Percentiles rank a stretch among this genome's conserved stretches.
These are phyloP conservation scores for Xylota segnis DNA, from an alignment of 2,888 invertebrate genomes.

Conservation along the genomic window DNA sequence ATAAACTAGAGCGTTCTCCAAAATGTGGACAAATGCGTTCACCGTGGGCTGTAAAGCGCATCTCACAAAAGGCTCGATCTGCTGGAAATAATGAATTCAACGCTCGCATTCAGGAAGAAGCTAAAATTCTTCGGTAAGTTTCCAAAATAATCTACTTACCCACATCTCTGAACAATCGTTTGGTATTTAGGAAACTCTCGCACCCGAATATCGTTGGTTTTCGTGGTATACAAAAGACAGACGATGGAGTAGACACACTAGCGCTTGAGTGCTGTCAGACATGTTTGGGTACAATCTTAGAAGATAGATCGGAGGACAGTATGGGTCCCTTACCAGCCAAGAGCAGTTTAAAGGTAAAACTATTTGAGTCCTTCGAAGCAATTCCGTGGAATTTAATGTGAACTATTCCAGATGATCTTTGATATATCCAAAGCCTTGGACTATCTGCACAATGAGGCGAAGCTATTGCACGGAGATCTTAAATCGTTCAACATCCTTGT, in stretches of 20 bases:
- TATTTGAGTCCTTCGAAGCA: background rate
- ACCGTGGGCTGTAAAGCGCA: slow-evolving; percentile 94
- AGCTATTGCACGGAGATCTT: slow-evolving; percentile 92
- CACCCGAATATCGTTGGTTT: slow-evolving; percentile 95
- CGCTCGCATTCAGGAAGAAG: slow-evolving; percentile 89
- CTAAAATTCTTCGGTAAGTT: slow-evolving; percentile 87
- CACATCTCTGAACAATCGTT: background rate
- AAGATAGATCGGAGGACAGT: slow-evolving; percentile 87
- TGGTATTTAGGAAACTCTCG: slow-evolving; percentile 85
- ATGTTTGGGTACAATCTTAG: slow-evolving; percentile 91
- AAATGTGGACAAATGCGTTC: slow-evolving; percentile 88
- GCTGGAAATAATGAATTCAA: slow-evolving; percentile 80
- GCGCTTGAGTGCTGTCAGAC: slow-evolving; percentile 92
- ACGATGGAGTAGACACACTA: slow-evolving; percentile 86
- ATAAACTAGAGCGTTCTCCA: slow-evolving; percentile 90
- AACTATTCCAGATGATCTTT: slow-evolving; percentile 85
- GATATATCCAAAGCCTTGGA: slow-evolving; percentile 90
- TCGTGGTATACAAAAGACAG: slow-evolving; percentile 84
- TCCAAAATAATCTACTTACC: slow-evolving; percentile 38
- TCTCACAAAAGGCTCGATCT: slow-evolving; percentile 85
- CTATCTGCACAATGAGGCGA: slow-evolving; percentile 90
- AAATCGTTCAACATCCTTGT: slow-evolving; percentile 93
- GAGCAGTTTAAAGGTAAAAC: slow-evolving; percentile 87
- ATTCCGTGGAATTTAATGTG: background rate
- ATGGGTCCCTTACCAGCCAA: slow-evolving; percentile 87